These are phyloP conservation scores for Oryzias dopingdopingensis DNA, from an alignment of 2,797 vertebrate genomes.

Conservation along the genomic window DNA sequence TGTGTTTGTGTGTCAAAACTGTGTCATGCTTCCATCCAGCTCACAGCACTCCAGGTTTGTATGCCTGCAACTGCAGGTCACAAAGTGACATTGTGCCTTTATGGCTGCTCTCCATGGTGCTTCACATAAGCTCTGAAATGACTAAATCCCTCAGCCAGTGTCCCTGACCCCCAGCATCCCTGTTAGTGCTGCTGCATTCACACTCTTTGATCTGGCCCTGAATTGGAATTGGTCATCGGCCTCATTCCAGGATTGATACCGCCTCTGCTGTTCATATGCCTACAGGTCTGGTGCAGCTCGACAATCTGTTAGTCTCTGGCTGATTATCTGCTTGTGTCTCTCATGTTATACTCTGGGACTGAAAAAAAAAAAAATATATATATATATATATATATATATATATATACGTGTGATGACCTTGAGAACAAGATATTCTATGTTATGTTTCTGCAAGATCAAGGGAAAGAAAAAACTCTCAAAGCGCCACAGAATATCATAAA, in stretches of 20 bases:
- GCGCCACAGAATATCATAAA: conserved; percentile 23
- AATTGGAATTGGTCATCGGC: conserved; percentile 72
- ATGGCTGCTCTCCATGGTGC: conserved; percentile 74
- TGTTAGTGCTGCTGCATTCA: conserved; percentile 75
- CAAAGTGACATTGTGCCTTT: conserved; percentile 79
- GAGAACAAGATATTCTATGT: conserved; percentile 29
- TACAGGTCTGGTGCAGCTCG: conserved; percentile 59
- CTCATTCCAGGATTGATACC: conserved; percentile 73
- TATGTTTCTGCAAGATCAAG: conserved; percentile 23
- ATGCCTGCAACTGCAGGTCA: conserved; percentile 68
- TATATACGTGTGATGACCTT: conserved; percentile 56
- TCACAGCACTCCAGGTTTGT: conserved; percentile 57
- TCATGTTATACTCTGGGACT: conserved; percentile 34
- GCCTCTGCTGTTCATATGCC: conserved; percentile 65
- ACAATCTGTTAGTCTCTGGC: conserved; percentile 47
- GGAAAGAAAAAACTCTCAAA: conserved; percentile 8
- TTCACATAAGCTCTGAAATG: conserved; percentile 76
- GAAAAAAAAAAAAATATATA: conserved; percentile 9
- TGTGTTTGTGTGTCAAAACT: conserved; percentile 60
- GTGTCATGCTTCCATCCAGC: conserved; percentile 48
- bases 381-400: too few species aligned
- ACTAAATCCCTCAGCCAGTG: conserved; percentile 78
- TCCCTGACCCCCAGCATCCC: conserved; percentile 76
- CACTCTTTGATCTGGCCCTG: conserved; percentile 78
- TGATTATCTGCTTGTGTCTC: conserved; percentile 39